Evolutionary conservation across 2,113 vertebrate species (phyloP), one percentile per base, ranked within the genome.

Genomic region (Cavia aperea): DNA sequence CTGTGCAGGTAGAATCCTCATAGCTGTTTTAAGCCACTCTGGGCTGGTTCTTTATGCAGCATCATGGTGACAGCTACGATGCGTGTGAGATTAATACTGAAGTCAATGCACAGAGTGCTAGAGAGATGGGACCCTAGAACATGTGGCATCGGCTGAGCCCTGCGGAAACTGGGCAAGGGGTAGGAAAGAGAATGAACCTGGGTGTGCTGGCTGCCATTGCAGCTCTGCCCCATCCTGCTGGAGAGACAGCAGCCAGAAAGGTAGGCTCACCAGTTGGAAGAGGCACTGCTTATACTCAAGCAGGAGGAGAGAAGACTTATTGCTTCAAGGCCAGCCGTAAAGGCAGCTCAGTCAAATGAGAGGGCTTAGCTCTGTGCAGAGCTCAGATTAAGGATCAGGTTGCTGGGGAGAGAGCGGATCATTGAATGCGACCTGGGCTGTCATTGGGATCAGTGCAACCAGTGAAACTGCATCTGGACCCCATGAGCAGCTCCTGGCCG

Each of bases 141-240:
- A 13, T 23, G 63, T 33, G 43, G 58, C 5, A 1, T 23, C 10
- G 33, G 72, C 82, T 65, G 4, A 19, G 81, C 16, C 15, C 49
- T 63, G 83, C 62, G 49, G 4, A 13, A 43, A 19, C 56, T 39
- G 62, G 86, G 62, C 68, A 62, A 63, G 51, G n/a, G 12, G 24
- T 0, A 16, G 72, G 36, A 21, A 31, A 58, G 63, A 70, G 60
- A 58, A 72, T 18, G 79, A 4, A 31, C 2, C 78, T n/a, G 12
- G 26, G 8, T 3, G 31, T 1, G 26, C 1, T 2, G 18, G 68
- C 36, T 2, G 4, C 11, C 8, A 43, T 51, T 3, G 39, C 5
- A 2, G 83, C 46, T 49, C 46, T 31, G 0, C n/a, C 18, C 16
- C 2, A 18, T 56, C 77, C 77, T 79, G 77, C 51, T 18, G 1